phyloP scores from a whole-genome alignment of 2,797 vertebrate genomes.

The Nannoperca obscura region DNA sequence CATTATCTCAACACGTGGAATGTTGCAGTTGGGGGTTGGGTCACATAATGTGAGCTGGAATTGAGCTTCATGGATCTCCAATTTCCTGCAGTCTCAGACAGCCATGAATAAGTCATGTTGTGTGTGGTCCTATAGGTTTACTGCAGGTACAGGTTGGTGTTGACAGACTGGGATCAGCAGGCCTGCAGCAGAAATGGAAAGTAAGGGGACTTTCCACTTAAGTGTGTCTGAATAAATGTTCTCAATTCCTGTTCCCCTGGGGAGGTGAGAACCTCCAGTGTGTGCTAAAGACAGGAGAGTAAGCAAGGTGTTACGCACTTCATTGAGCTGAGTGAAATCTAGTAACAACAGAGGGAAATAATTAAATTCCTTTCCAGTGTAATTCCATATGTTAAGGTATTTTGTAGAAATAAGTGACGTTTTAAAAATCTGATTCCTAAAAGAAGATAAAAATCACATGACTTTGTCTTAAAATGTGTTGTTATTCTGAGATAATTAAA shows the following conservation, averaged over 20 bases:
- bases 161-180: conserved; percentile 31
- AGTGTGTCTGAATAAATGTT: conserved; percentile 3
- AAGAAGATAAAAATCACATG: background rate
- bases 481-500: background rate
- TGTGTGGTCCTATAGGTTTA: conserved; percentile 59
- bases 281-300: background rate
- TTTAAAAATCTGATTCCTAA: background rate
- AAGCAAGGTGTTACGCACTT: background rate
- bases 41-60: conserved; percentile 50
- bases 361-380: background rate
- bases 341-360: background rate
- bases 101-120: conserved; percentile 73
- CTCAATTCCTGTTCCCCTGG: background rate
- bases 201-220: conserved; percentile 3
- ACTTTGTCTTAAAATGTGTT: background rate
- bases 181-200: conserved; percentile 17
- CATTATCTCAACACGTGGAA: conserved; percentile 17
- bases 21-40: conserved; percentile 18
- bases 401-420: background rate
- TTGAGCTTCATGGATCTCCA: conserved; percentile 52
- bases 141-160: conserved; percentile 41
- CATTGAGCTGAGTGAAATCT: background rate
- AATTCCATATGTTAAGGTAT: background rate
- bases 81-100: conserved; percentile 60
- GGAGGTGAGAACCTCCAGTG: background rate